Percentiles rank a stretch among this genome's conserved stretches.
Conservation (phyloP, 23 tunicate species). For the Corella eumyota region DNA sequence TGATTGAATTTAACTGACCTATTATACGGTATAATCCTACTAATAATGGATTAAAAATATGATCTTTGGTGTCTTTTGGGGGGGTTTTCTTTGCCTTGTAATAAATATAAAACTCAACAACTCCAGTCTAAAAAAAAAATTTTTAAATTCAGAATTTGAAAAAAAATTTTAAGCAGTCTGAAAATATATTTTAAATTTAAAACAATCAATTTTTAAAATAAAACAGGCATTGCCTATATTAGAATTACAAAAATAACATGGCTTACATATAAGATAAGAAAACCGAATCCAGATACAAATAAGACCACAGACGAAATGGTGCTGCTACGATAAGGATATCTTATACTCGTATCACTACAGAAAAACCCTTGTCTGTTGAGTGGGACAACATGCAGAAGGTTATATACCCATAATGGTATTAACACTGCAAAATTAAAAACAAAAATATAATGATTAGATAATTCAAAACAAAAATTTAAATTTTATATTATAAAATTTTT, state of each 20-base stretch:
- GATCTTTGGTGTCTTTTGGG: neutral
- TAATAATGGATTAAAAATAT: slow-evolving; percentile 30
- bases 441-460: neutral
- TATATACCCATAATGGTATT: slow-evolving; percentile 69
- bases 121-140: slow-evolving; percentile 16
- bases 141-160: too few species aligned
- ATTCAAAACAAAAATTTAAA: neutral
- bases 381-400: slow-evolving; percentile 42
- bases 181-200: too few species aligned
- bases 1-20: slow-evolving; percentile 6
- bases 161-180: too few species aligned
- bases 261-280: slow-evolving; percentile 27
- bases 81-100: too few species aligned
- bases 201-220: too few species aligned
- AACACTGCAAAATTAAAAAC: slow-evolving; percentile 26
- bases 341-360: slow-evolving; percentile 62
- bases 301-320: slow-evolving; percentile 47
- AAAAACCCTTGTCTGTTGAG: slow-evolving; percentile 32
- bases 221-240: too few species aligned
- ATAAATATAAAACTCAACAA: slow-evolving; percentile 24
- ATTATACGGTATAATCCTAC: slow-evolving; percentile 8
- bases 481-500: neutral
- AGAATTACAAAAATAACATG: too few species aligned
- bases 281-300: slow-evolving; percentile 20
- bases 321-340: slow-evolving; percentile 59